Percentiles rank a stretch among this genome's conserved stretches.
Evolutionary conservation across 2,113 vertebrate species (phyloP).

Genomic region (Perca fluviatilis): DNA sequence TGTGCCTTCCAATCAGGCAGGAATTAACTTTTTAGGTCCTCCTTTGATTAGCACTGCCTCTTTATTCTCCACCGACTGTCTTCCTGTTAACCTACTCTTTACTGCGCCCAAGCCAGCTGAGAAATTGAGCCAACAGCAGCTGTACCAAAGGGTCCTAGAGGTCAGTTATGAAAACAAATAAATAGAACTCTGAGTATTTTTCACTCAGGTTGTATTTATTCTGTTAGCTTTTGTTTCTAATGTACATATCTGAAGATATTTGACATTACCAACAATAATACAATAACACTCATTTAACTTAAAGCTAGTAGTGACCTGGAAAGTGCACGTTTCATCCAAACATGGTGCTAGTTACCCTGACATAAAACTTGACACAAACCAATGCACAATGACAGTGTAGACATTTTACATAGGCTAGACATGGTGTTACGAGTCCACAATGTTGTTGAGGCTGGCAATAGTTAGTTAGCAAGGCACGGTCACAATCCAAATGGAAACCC

Average conservation of each 20-base stretch:
- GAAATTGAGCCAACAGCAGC: slow-evolving; percentile 65
- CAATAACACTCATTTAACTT: not conserved
- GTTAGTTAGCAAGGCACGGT: not conserved
- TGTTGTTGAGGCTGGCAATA: not conserved
- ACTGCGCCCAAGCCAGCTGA: slow-evolving; percentile 21
- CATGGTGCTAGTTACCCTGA: not conserved
- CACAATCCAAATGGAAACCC: not conserved
- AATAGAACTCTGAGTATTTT: not conserved
- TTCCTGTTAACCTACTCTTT: not conserved
- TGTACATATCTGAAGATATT: not conserved
- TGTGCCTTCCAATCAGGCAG: not conserved
- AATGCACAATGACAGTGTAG: not conserved
- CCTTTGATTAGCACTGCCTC: not conserved
- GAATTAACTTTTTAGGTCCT: not conserved
- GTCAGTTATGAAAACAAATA: slow-evolving; percentile 44
- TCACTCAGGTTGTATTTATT: not conserved
- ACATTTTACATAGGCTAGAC: not conserved
- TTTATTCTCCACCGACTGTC: not conserved
- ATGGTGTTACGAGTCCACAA: not conserved
- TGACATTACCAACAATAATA: not conserved
- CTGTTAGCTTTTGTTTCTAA: not conserved
- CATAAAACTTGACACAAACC: not conserved
- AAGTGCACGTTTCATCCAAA: not conserved
- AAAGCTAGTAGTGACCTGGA: not conserved
- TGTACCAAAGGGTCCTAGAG: slow-evolving; percentile 73